These are phyloP conservation scores for Regulus satrapa DNA, from an alignment of 2,113 vertebrate species.

Conservation along the genomic window DNA sequence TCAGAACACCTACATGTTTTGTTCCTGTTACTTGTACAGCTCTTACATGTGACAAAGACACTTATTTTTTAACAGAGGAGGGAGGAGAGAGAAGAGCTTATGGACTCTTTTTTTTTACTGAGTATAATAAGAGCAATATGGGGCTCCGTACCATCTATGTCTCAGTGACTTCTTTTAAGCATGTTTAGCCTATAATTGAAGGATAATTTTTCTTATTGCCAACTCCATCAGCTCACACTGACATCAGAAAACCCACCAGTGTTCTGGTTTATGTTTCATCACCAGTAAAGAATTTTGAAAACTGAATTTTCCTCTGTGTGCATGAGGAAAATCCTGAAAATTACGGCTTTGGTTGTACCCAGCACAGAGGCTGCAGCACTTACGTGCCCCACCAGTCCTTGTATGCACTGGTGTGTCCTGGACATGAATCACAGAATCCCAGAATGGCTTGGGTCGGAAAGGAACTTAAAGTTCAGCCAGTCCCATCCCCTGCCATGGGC, in stretches of 20 bases:
- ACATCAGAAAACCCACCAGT: slow-evolving; percentile 35
- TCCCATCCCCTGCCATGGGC: background rate
- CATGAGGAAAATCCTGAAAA: slow-evolving; percentile 14
- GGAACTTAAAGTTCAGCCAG: background rate
- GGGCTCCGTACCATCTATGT: background rate
- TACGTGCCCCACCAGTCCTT: background rate
- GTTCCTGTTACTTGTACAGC: slow-evolving; percentile 48
- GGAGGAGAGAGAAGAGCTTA: background rate
- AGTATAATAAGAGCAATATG: background rate
- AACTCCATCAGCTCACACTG: slow-evolving; percentile 25
- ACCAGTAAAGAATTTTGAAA: slow-evolving; percentile 32
- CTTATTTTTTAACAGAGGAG: slow-evolving; percentile 39
- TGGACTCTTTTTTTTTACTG: background rate
- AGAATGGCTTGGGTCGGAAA: background rate
- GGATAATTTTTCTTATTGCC: slow-evolving; percentile 14
- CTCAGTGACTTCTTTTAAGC: background rate
- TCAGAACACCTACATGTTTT: slow-evolving; percentile 66
- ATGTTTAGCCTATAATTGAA: slow-evolving; percentile 22
- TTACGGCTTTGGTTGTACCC: background rate
- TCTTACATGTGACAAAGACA: slow-evolving; percentile 37
- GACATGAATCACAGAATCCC: background rate
- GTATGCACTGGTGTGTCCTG: background rate
- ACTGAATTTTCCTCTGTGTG: background rate
- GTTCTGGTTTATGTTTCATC: background rate
- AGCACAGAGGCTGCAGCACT: background rate